These are phyloP conservation scores for Apamea anceps DNA, from an alignment of 2,888 invertebrate genomes.

Conservation along the genomic window DNA sequence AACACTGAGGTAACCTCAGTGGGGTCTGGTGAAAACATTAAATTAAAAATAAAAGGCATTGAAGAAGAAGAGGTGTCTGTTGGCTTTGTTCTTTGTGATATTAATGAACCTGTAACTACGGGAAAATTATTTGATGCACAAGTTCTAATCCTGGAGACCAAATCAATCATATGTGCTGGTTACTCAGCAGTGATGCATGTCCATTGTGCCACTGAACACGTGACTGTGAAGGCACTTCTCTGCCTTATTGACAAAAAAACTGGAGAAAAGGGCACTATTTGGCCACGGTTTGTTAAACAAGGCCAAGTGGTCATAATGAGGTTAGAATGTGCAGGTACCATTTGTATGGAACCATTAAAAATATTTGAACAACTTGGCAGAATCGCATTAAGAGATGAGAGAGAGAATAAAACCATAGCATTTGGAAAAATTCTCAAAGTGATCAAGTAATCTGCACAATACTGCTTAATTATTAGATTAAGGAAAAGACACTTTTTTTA, in stretches of 20 bases:
- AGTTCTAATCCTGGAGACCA: background rate
- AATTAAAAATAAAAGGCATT: slow-evolving; percentile 14
- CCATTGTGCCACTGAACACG: slow-evolving; percentile 14
- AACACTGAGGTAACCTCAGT: slow-evolving; percentile 15
- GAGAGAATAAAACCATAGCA: slow-evolving; percentile 76
- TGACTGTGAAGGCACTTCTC: slow-evolving; percentile 1
- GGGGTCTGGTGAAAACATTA: slow-evolving; percentile 14
- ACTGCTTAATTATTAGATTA: background rate
- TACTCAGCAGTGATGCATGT: slow-evolving; percentile 31
- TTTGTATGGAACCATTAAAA: slow-evolving; percentile 17
- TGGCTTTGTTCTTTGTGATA: slow-evolving; percentile 22
- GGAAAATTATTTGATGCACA: slow-evolving; percentile 27
- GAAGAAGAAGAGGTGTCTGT: slow-evolving; percentile 23
- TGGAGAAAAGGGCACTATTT: background rate
- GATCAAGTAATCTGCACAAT: background rate
- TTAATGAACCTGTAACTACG: background rate
- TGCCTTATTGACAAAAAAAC: slow-evolving; percentile 25
- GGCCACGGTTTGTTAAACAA: slow-evolving; percentile 16
- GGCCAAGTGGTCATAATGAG: slow-evolving; percentile 24
- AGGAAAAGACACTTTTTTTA: background rate
- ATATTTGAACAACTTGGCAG: slow-evolving; percentile 6
- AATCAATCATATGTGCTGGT: slow-evolving; percentile 28
- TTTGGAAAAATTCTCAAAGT: slow-evolving; percentile 37
- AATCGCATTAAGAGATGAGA: slow-evolving; percentile 11
- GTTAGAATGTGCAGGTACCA: slow-evolving; percentile 8